Conservation (phyloP, 2,113 vertebrate species). For the Loxodonta africana region DNA sequence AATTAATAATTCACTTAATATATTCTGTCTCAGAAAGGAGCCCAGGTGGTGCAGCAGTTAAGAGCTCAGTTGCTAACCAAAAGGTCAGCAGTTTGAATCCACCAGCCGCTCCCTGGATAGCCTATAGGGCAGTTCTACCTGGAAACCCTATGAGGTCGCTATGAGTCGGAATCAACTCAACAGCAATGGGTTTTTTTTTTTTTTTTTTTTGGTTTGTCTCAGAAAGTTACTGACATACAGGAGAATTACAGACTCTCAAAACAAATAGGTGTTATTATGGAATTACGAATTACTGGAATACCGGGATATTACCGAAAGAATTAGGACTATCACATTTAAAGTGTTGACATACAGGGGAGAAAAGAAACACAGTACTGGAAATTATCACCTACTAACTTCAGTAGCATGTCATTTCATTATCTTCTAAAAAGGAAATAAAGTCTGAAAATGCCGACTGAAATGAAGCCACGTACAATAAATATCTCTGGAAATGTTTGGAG, state of each 20-base stretch:
- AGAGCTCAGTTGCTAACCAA: too few species aligned
- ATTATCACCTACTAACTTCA: constrained; percentile 40
- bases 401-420: constrained; percentile 22
- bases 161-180: too few species aligned
- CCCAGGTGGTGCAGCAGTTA: too few species aligned
- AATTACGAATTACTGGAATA: constrained; percentile 38
- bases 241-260: constrained; percentile 42
- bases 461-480: constrained; percentile 4
- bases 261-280: constrained; percentile 52
- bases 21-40: background rate
- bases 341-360: background rate
- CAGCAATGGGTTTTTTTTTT: too few species aligned
- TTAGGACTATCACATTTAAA: constrained; percentile 43
- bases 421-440: constrained; percentile 44
- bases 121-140: too few species aligned
- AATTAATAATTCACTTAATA: constrained; percentile 58
- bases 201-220: background rate
- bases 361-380: background rate
- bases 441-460: constrained; percentile 56
- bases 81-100: too few species aligned
- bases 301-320: constrained; percentile 16
- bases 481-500: constrained; percentile 14
- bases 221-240: constrained; percentile 46
- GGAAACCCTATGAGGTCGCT: too few species aligned
- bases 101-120: too few species aligned